Percentiles rank a stretch among this genome's conserved stretches.
Evolutionary conservation across 1,140 invertebrate species (phyloP).

Genomic region (Drosophila busckii): DNA sequence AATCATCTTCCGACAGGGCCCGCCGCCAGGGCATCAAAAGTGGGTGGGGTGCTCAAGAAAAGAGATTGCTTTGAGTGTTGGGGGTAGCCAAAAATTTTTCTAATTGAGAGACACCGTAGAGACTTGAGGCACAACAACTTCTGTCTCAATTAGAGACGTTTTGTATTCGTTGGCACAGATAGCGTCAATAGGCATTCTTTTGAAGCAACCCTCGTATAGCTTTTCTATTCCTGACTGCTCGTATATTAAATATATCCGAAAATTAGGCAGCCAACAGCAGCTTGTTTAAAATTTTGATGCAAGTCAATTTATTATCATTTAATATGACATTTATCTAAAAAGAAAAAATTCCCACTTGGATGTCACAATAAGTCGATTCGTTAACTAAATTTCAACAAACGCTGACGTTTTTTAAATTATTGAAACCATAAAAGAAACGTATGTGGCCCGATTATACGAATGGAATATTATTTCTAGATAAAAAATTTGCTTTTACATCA

Average conservation of each 20-base stretch:
- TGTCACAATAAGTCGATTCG: conserved; percentile 40
- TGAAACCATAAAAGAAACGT: background rate
- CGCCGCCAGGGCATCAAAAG: conserved; percentile 26
- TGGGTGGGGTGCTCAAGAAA: background rate
- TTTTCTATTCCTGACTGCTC: conserved; percentile 34
- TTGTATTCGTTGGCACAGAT: no score
- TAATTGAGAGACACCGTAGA: conserved; percentile 65
- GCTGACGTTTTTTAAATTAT: conserved; percentile 30
- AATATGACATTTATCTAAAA: conserved; percentile 52
- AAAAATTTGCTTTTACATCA: no score
- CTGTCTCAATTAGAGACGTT: conserved; percentile 36
- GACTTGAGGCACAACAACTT: conserved; percentile 15
- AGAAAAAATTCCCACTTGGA: conserved; percentile 6
- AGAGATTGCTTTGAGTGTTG: conserved; percentile 4
- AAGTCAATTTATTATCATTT: conserved; percentile 56
- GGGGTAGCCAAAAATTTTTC: conserved; percentile 51
- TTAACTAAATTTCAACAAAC: conserved; percentile 37
- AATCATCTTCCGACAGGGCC: conserved; percentile 56
- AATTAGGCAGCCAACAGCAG: conserved; percentile 4
- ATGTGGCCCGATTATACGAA: no score
- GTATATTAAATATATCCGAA: conserved; percentile 16
- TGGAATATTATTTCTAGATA: no score
- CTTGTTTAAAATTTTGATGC: conserved; percentile 36
- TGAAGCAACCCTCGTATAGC: conserved; percentile 29
- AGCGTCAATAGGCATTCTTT: conserved; percentile 34